Conservation (phyloP, 2,888 invertebrate genomes). For the Omphaloscelis lunosa region DNA sequence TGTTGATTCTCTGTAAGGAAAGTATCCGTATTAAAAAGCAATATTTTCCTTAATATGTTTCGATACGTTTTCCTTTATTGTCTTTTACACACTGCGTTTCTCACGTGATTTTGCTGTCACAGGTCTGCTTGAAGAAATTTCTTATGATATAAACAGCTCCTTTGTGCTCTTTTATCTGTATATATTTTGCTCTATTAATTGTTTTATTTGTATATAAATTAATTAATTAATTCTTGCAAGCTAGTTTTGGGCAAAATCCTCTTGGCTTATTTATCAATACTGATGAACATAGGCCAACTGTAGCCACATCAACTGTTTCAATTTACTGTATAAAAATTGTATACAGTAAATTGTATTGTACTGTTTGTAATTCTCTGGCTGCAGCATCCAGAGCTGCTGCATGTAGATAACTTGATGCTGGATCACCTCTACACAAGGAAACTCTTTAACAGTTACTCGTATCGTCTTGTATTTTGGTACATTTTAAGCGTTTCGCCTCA, state of each 20-base stretch:
- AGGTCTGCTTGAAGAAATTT: background rate
- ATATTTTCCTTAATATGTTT: background rate
- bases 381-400: background rate
- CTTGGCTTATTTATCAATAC: background rate
- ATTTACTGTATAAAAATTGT: too few relatives aligned
- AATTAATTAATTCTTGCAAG: background rate
- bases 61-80: background rate
- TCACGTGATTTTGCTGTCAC: background rate
- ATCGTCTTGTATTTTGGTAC: background rate
- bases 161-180: background rate
- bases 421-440: background rate
- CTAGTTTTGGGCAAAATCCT: background rate
- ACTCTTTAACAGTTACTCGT: background rate
- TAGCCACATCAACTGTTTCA: too few relatives aligned
- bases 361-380: background rate
- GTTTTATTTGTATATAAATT: background rate
- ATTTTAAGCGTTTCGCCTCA: too few relatives aligned
- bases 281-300: background rate
- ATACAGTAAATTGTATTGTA: background rate
- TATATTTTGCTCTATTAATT: too few relatives aligned
- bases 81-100: background rate
- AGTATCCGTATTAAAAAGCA: too few relatives aligned
- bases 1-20: constrained; percentile 11
- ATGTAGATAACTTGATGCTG: background rate
- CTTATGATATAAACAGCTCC: background rate